Evolutionary conservation across 2,113 vertebrate genomes (phyloP), one percentile per base, ranked within the genome.

Genomic region (Apodemus speciosus): DNA sequence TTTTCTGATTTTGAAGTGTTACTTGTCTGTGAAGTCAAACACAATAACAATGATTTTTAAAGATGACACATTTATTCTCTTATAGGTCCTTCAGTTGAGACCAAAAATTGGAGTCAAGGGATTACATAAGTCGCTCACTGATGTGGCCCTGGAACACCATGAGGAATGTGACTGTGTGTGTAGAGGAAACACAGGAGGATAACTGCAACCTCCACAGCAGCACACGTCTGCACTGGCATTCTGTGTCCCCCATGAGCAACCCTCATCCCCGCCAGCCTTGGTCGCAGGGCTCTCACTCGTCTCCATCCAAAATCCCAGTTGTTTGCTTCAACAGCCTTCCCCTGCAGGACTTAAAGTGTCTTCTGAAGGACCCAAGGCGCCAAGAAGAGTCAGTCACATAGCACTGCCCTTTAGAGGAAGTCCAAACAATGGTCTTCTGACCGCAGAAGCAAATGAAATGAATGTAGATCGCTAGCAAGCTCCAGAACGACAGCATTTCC

Each of bases 111-210:
- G 99, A 13, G 97, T 98, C 71, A 97, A 98, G 53, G 99, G 99
- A 60, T 95, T 99, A 94, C 99, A 99, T 97, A 99, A 99, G 97
- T 98, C 99, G 15, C 97, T 99, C 98, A 99, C 99, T 2, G 99
- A 99, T 25, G 99, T 99, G 90, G 97, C 98, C 85, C 97, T 99
- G 98, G 99, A 99, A 96, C 99, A 99, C 97, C 99, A 99, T 0
- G 99, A 99, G 94, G 99, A 99, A 96, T 99, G 99, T 95, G 98
- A 98, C 98, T 99, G 99, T 96, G 98, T 99, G 94, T 99, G 99
- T 97, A 98, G 98, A 98, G 99, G 99, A 83, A 98, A 98, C 98
- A 96, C 96, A 7, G 99, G 98, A 98, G 99, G 98, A 98, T 98
- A 98, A 97, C 95, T 2, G 0, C 62, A 58, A 84, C 20, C 84